phyloP scores from a whole-genome alignment of 1,140 invertebrate species.

The Drosophila gunungcola region DNA sequence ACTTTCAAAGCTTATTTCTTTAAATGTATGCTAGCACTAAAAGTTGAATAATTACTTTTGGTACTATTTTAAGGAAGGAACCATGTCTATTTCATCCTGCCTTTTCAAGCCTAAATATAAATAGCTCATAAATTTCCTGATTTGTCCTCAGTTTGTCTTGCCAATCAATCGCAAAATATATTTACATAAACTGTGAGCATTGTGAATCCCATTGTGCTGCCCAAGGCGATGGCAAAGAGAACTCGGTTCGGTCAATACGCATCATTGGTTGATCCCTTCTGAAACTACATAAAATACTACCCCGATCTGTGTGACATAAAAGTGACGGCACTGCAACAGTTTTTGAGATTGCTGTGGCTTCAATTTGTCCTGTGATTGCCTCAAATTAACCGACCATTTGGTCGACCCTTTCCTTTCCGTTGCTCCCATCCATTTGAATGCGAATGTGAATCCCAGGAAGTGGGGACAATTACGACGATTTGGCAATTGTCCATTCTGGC shows the following conservation, averaged over 20 bases:
- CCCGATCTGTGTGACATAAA: conserved; percentile 1
- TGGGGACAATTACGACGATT: conserved; percentile 49
- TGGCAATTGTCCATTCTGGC: conserved; percentile 65
- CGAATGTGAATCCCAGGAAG: conserved; percentile 4
- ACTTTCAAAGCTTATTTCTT: too few relatives aligned
- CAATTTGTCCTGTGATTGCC: conserved; percentile 75
- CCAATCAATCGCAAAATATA: conserved; percentile 26
- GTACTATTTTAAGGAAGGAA: too few relatives aligned
- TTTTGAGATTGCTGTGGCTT: conserved; percentile 44
- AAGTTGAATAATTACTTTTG: too few relatives aligned
- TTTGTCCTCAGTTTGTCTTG: conserved; percentile 11
- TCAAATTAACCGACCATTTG: conserved; percentile 75
- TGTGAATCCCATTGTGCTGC: conserved; percentile 27
- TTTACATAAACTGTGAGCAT: conserved; percentile 30
- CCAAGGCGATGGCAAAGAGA: conserved; percentile 14
- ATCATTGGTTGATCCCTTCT: conserved; percentile 62
- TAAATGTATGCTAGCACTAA: too few relatives aligned
- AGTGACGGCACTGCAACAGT: conserved; percentile 32
- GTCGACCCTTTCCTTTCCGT: conserved; percentile 34
- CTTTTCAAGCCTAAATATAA: neutral
- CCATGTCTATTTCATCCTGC: neutral
- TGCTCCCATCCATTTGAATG: neutral
- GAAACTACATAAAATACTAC: conserved; percentile 46
- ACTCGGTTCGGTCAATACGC: conserved; percentile 24
- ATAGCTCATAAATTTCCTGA: neutral